These are phyloP conservation scores for Artibeus jamaicensis DNA, from an alignment of 2,797 vertebrate genomes.

Conservation along the genomic window DNA sequence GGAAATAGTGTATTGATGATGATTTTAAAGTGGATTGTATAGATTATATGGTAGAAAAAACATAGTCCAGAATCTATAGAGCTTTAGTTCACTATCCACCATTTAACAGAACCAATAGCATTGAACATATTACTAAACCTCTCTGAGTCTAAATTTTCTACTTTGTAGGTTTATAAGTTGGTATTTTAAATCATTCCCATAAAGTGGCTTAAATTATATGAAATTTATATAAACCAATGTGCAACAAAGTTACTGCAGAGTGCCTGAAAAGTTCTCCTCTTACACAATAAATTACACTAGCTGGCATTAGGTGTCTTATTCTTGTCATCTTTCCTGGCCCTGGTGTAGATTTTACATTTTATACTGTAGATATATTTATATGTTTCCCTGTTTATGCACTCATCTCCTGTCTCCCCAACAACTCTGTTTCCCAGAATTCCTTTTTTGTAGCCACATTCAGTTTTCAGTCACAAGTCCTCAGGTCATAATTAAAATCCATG, in stretches of 20 bases:
- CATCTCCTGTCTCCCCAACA: not conserved
- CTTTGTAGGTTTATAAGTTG: not conserved
- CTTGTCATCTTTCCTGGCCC: not conserved
- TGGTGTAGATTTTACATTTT: not conserved
- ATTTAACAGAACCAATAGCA: not conserved
- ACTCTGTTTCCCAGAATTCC: not conserved
- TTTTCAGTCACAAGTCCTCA: not conserved
- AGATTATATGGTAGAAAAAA: not conserved
- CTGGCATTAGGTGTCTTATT: not conserved
- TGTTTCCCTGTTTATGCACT: not conserved
- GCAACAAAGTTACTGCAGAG: not conserved
- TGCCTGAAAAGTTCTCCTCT: not conserved
- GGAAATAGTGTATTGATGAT: not conserved
- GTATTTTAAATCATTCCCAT: not conserved
- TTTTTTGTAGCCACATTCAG: not conserved
- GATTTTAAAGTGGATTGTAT: not conserved
- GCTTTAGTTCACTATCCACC: not conserved
- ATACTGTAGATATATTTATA: not conserved
- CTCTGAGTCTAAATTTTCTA: not conserved
- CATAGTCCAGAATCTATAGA: not conserved
- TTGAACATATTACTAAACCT: not conserved
- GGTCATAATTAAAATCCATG: not conserved
- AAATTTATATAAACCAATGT: not conserved
- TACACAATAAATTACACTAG: not conserved
- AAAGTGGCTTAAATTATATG: not conserved